Percentiles rank a stretch among this genome's conserved stretches.
Evolutionary conservation across 2,797 vertebrate species (phyloP).

Genomic region (Leptatherina wallacei): DNA sequence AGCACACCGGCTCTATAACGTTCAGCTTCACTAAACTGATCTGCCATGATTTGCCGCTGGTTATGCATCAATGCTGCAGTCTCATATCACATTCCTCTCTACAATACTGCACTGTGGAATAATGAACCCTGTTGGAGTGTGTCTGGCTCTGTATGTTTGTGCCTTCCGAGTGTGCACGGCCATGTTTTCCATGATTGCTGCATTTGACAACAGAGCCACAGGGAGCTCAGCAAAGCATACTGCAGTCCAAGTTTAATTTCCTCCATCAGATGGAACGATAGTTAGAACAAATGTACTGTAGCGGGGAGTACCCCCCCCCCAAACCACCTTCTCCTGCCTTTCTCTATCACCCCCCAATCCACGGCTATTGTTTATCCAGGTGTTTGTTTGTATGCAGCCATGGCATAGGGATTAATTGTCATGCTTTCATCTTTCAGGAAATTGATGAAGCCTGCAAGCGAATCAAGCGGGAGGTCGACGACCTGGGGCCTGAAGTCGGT

Average conservation of each 20-base stretch:
- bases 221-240: conserved; percentile 80
- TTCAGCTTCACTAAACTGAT: conserved; percentile 85
- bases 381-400: conserved; percentile 44
- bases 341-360: conserved; percentile 29
- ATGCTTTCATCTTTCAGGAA: conserved; percentile 82
- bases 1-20: conserved; percentile 73
- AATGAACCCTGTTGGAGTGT: conserved; percentile 78
- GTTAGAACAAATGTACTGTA: conserved; percentile 80
- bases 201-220: conserved; percentile 82
- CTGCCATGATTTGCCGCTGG: conserved; percentile 82
- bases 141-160: conserved; percentile 52
- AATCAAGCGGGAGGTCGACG: conserved; percentile 96
- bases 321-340: conserved; percentile 22
- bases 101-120: conserved; percentile 82
- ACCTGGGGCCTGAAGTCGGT: conserved; percentile 94
- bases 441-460: conserved; percentile 97
- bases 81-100: conserved; percentile 80
- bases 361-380: conserved; percentile 51
- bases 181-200: conserved; percentile 79
- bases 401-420: conserved; percentile 44
- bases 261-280: conserved; percentile 80
- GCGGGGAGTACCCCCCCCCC: conserved; percentile 60
- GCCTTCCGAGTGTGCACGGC: conserved; percentile 40
- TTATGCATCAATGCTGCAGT: conserved; percentile 82
- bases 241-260: conserved; percentile 83